A percentile compares a stretch with the other conserved stretches of the same genome.
Conservation (phyloP, 2,888 invertebrate genomes). For the Papilio elwesi region DNA sequence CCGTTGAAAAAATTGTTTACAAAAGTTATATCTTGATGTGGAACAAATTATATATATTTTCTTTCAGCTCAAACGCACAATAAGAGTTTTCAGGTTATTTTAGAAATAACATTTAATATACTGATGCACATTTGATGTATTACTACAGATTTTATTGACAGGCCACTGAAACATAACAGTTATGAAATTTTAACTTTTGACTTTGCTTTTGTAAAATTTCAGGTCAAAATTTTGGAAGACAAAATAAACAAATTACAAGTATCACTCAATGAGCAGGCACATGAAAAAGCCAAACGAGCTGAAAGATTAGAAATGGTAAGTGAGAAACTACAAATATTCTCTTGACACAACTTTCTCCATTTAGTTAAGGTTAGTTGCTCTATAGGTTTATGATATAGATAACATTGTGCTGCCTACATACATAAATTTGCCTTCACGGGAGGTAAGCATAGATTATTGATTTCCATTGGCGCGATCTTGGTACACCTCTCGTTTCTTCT, state of each 20-base stretch:
- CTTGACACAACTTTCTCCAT: neutral
- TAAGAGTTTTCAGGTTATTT: too few species aligned
- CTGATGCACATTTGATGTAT: too few species aligned
- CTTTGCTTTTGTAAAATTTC: constrained; percentile 42
- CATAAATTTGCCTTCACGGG: too few species aligned
- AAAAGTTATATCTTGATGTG: too few species aligned
- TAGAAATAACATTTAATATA: too few species aligned
- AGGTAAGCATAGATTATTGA: too few species aligned
- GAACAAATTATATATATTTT: too few species aligned
- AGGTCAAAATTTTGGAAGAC: constrained; percentile 69
- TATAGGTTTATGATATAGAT: neutral
- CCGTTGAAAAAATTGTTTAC: too few species aligned
- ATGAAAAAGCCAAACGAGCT: constrained; percentile 67
- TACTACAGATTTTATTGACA: too few species aligned
- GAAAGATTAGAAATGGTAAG: constrained; percentile 68
- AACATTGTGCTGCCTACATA: neutral
- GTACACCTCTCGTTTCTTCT: too few species aligned
- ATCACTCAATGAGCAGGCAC: constrained; percentile 69
- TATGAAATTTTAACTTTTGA: neutral
- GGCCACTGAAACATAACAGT: neutral
- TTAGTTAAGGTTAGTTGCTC: neutral
- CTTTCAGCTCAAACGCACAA: too few species aligned
- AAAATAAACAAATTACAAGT: constrained; percentile 62
- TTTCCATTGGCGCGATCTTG: too few species aligned
- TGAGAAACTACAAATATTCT: neutral